Evolutionary conservation across 2,888 invertebrate species (phyloP).

Genomic region (Phalangium opilio): DNA sequence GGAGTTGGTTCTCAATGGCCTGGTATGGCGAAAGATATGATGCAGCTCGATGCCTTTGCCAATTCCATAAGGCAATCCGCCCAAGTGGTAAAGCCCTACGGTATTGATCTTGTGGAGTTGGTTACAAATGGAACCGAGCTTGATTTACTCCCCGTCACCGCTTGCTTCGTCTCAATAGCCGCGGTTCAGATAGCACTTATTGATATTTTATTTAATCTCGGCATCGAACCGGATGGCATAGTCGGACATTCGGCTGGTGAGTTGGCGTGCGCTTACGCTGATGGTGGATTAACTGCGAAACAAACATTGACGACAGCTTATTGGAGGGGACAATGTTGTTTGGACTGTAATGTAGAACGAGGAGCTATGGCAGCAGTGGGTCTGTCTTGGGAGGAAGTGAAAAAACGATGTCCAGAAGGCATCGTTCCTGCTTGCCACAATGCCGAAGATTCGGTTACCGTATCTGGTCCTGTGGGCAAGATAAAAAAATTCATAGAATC

Average conservation of each 20-base stretch:
- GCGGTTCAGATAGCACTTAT: constrained; percentile 34
- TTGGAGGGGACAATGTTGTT: constrained; percentile 56
- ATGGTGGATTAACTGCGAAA: constrained; percentile 82
- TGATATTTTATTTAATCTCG: constrained; percentile 41
- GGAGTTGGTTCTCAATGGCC: constrained; percentile 50
- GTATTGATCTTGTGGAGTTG: constrained; percentile 63
- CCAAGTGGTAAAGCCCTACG: constrained; percentile 56
- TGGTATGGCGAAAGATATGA: constrained; percentile 11
- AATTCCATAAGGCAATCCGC: constrained; percentile 59
- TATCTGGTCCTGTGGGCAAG: constrained; percentile 36
- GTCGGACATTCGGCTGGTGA: constrained; percentile 91
- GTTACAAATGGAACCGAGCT: constrained; percentile 56
- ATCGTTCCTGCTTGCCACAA: constrained; percentile 37
- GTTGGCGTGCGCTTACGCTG: constrained; percentile 92
- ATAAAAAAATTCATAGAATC: constrained; percentile 50
- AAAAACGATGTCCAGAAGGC: constrained; percentile 25
- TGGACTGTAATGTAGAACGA: constrained; percentile 50
- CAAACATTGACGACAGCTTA: constrained; percentile 74
- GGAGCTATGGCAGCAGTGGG: constrained; percentile 31
- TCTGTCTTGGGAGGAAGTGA: constrained; percentile 28
- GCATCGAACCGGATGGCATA: constrained; percentile 79
- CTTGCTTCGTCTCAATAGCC: constrained; percentile 35
- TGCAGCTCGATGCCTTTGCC: constrained; percentile 23
- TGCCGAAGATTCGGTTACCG: constrained; percentile 36
- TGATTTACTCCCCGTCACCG: constrained; percentile 51